A percentile compares a stretch with the other conserved stretches of the same genome.
These are phyloP conservation scores for Ophraella communa DNA, from an alignment of 2,888 invertebrate genomes.

Conservation along the genomic window DNA sequence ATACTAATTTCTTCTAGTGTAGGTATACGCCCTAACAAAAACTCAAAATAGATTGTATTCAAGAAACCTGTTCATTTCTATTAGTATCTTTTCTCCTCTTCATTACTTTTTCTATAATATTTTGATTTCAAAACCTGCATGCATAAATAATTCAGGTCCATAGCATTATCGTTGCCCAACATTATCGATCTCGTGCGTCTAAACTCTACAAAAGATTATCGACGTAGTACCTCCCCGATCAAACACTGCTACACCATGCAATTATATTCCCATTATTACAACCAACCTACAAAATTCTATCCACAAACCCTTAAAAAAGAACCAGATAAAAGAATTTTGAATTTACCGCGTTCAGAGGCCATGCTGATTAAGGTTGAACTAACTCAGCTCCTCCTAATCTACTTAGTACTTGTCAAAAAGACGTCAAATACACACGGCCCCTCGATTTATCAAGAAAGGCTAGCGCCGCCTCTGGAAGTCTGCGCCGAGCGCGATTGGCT, in stretches of 20 bases:
- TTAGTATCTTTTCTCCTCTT: not conserved
- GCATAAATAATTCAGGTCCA: not conserved
- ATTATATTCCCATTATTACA: constrained; percentile 26
- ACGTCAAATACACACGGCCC: constrained; percentile 60
- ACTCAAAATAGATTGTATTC: no score
- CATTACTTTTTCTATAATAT: not conserved
- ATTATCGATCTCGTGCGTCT: not conserved
- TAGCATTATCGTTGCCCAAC: not conserved
- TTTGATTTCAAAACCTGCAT: not conserved
- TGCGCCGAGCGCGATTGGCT: constrained; percentile 54
- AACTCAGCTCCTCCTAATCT: constrained; percentile 60
- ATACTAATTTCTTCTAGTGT: no score
- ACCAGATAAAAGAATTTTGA: constrained; percentile 43
- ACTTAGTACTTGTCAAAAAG: constrained; percentile 60
- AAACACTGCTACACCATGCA: constrained; percentile 17
- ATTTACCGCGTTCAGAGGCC: constrained; percentile 58
- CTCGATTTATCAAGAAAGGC: constrained; percentile 58
- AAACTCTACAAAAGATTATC: constrained; percentile 12
- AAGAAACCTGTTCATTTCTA: not conserved
- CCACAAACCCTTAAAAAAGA: constrained; percentile 12
- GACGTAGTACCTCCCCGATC: constrained; percentile 16
- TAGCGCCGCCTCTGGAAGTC: constrained; percentile 58
- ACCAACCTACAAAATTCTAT: constrained; percentile 24
- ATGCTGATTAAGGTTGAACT: constrained; percentile 60
- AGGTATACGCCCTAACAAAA: no score